Conservation (phyloP, 2,888 invertebrate genomes). For the Drosophila paranaensis region DNA sequence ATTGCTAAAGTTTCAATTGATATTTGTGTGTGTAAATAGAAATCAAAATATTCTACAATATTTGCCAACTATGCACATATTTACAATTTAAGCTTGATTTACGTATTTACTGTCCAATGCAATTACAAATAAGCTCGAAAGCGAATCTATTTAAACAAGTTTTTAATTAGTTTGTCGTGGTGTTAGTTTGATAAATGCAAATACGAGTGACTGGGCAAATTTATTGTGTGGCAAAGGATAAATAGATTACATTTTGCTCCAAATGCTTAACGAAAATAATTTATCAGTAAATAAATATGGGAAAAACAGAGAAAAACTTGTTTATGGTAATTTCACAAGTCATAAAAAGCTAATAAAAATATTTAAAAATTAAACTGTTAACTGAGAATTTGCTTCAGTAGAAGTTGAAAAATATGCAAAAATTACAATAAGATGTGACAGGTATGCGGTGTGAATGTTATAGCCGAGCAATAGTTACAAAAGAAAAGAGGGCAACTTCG, state of each 20-base stretch:
- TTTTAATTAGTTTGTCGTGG: slow-evolving; percentile 39
- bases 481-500: too few relatives aligned
- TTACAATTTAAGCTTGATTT: slow-evolving; percentile 32
- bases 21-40: neutral
- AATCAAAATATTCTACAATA: neutral
- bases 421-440: too few relatives aligned
- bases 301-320: too few relatives aligned
- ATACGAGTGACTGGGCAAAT: neutral
- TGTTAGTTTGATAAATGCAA: slow-evolving; percentile 40
- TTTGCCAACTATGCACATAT: neutral
- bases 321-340: too few relatives aligned
- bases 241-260: neutral
- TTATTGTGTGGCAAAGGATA: neutral
- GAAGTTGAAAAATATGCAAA: too few relatives aligned
- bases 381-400: too few relatives aligned
- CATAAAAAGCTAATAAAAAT: neutral
- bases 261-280: neutral
- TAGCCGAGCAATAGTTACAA: too few relatives aligned
- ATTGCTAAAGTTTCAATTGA: neutral
- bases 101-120: slow-evolving; percentile 34
- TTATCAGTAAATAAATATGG: neutral
- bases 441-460: too few relatives aligned
- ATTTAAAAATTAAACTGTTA: too few relatives aligned
- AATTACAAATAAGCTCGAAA: slow-evolving; percentile 18
- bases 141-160: slow-evolving; percentile 23